Base-by-base conservation (phyloP, 2,797 vertebrate genomes). In the Anas bernieri region DNA sequence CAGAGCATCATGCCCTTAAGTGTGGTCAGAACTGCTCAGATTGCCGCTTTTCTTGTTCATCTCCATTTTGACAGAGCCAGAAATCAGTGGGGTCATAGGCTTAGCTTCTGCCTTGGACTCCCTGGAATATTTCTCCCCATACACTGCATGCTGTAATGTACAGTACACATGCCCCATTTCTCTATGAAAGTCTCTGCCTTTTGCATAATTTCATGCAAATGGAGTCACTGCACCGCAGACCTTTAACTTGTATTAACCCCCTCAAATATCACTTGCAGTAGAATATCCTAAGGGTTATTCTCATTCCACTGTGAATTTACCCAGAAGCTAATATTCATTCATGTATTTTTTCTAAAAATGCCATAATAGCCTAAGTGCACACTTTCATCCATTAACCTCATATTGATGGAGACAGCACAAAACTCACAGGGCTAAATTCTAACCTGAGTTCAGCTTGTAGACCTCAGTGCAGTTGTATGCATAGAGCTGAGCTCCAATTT, bases 191-290 rank as follows among this genome's bases (percentile, higher is more conserved):
- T 15, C 69, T 81, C 43, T 83, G n/a, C 37, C 52, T 72, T 79
- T 69, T 56, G 59, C 59, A 45, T 86, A 94, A 90, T 73, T 75
- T 33, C 35, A 69, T 66, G 62, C n/a, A 91, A 95, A 88, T 41
- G 2, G 31, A 1, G 25, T 79, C 74, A 76, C 30, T 7, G 1
- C 76, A 50, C n/a, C 23, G 73, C 37, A 82, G 66, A 81, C 26
- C 37, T 78, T 86, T 74, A 83, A 70, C 39, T 85, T 80, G 52
- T 58, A 70, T 70, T 56, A 91, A 91, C 88, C 17, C 31, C 55
- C 52, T 86, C 43, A 68, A 78, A 81, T 73, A 66, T 13, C 46
- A 72, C n/a, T 84, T 79, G 52, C 48, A 21, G 21, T 35, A 86
- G 55, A 66, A 67, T 33, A 84, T 64, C 26, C 54, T 86, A 83